Evolutionary conservation across 2,113 vertebrate genomes (phyloP).

Genomic region (Rhinoptilus africanus): DNA sequence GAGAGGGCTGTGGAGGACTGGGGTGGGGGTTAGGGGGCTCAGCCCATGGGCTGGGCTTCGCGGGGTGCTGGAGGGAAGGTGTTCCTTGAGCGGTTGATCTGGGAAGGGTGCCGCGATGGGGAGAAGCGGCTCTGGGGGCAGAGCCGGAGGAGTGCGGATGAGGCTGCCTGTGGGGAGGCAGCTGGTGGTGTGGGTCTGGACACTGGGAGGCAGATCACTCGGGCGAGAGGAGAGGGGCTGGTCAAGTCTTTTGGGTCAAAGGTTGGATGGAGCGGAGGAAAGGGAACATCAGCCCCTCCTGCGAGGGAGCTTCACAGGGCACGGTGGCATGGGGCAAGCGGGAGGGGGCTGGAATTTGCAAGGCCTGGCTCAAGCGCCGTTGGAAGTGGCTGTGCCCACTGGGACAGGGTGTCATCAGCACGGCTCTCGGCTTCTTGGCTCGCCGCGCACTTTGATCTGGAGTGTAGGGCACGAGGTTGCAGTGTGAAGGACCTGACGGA

Average conservation of each 20-base stretch:
- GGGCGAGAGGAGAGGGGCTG: rapidly evolving
- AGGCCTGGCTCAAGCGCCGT: background rate
- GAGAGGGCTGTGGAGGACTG: background rate
- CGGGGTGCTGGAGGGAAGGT: background rate
- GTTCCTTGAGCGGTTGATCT: background rate
- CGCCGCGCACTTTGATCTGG: rapidly evolving
- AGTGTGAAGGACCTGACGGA: background rate
- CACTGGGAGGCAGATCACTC: background rate
- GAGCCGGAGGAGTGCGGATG: background rate
- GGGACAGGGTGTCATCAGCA: background rate
- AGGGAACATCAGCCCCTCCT: background rate
- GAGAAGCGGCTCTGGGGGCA: background rate
- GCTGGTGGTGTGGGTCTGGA: background rate
- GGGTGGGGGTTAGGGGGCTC: background rate
- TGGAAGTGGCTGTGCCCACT: background rate
- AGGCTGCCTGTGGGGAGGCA: background rate
- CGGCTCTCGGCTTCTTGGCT: background rate
- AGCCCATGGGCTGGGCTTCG: background rate
- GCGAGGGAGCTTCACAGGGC: background rate
- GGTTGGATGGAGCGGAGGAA: background rate
- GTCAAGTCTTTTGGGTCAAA: background rate
- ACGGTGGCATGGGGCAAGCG: rapidly evolving
- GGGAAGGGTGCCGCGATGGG: background rate
- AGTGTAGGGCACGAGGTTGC: background rate
- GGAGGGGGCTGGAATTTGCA: background rate